Evolutionary conservation across 2,113 vertebrate genomes (phyloP).

Genomic region (Serinus canaria): DNA sequence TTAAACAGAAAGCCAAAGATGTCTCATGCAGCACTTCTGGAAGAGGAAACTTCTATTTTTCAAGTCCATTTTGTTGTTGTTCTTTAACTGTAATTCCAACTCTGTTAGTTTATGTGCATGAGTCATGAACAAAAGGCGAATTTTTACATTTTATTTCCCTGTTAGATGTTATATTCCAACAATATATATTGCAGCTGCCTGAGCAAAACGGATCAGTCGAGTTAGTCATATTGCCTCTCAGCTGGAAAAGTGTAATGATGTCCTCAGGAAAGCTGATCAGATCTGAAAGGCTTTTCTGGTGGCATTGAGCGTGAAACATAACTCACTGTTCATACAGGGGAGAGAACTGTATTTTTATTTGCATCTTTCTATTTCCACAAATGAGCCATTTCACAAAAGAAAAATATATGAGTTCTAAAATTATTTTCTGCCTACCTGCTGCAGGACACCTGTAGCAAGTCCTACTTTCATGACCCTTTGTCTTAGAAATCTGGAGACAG

Average conservation of each 20-base stretch:
- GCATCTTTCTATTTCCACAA: not conserved
- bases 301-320: not conserved
- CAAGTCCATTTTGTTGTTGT: not conserved
- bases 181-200: not conserved
- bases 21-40: not conserved
- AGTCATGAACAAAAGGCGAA: not conserved
- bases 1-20: not conserved
- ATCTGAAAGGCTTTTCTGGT: not conserved
- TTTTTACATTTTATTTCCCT: conserved; percentile 9
- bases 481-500: not conserved
- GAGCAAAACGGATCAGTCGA: not conserved
- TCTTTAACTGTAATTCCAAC: not conserved
- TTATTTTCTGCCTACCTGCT: not conserved
- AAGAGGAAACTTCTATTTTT: not conserved
- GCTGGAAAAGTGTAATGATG: not conserved
- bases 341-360: not conserved
- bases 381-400: not conserved
- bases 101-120: not conserved
- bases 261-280: not conserved
- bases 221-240: not conserved
- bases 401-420: not conserved
- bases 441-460: not conserved
- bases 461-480: not conserved
- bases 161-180: not conserved
- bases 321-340: not conserved